Conservation (phyloP, 2,113 vertebrate species). For the Ifrita kowaldi region DNA sequence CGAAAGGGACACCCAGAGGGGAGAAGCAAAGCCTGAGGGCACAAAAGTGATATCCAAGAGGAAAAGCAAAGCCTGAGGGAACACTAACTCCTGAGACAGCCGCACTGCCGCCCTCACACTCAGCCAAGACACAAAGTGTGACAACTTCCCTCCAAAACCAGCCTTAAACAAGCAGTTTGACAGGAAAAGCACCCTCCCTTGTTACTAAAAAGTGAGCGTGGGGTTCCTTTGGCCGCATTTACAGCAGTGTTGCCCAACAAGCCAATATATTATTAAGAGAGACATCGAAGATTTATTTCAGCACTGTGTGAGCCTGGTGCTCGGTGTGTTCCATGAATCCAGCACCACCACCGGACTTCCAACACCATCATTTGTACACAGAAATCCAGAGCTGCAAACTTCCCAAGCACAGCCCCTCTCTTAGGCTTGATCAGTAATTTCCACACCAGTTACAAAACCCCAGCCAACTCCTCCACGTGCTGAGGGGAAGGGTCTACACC, state of each 20-base stretch:
- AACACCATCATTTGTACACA: accelerated
- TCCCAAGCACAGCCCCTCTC: too few relatives aligned
- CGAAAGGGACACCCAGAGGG: accelerated
- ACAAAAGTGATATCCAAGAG: background rate
- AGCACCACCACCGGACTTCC: too few relatives aligned
- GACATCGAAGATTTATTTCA: accelerated
- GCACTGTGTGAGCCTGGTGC: accelerated
- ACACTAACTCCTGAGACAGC: accelerated
- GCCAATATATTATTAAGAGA: background rate
- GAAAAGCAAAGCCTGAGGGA: background rate
- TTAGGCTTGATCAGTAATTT: background rate
- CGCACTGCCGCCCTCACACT: accelerated
- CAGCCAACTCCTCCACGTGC: background rate
- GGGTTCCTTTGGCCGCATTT: background rate
- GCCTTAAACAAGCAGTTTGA: too few relatives aligned
- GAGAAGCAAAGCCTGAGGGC: too few relatives aligned
- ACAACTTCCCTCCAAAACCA: accelerated
- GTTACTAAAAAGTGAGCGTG: accelerated
- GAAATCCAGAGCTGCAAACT: background rate
- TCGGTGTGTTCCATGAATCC: background rate
- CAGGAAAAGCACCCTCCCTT: background rate
- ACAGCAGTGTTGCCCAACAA: accelerated
- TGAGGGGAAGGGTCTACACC: background rate
- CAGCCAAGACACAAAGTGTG: too few relatives aligned
- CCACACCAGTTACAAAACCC: accelerated